A percentile compares a stretch with the other conserved stretches of the same genome.
Evolutionary conservation across 2,888 invertebrate genomes (phyloP).

Genomic region (Ctenicera cuprea): DNA sequence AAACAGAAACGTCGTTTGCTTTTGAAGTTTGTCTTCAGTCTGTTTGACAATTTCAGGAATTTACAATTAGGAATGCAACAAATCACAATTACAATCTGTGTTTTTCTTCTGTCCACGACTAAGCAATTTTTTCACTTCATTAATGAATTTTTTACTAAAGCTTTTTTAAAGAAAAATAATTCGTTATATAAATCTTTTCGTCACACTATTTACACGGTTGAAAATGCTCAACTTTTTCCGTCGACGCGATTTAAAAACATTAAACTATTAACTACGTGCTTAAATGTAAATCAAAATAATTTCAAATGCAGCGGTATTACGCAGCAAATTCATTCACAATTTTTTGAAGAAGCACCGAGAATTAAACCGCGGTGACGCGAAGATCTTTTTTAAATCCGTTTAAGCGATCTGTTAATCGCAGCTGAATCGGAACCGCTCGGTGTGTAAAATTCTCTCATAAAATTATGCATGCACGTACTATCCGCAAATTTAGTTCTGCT

Average conservation of each 20-base stretch:
- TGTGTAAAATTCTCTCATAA: slow-evolving; percentile 53
- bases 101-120: neutral
- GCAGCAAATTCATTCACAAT: slow-evolving; percentile 42
- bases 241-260: slow-evolving; percentile 11
- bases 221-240: slow-evolving; percentile 11
- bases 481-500: slow-evolving; percentile 39
- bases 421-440: slow-evolving; percentile 51
- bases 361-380: slow-evolving; percentile 52
- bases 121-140: neutral
- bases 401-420: slow-evolving; percentile 55
- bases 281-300: slow-evolving; percentile 51
- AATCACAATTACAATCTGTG: neutral
- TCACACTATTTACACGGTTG: slow-evolving; percentile 40
- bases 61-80: slow-evolving; percentile 63
- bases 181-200: slow-evolving; percentile 23
- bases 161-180: neutral
- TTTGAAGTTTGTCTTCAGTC: slow-evolving; percentile 70
- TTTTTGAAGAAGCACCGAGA: slow-evolving; percentile 46
- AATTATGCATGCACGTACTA: slow-evolving; percentile 57
- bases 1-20: slow-evolving; percentile 68
- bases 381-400: slow-evolving; percentile 50
- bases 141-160: neutral
- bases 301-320: slow-evolving; percentile 46
- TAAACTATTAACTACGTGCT: slow-evolving; percentile 49
- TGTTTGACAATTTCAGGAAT: slow-evolving; percentile 68